phyloP scores from a whole-genome alignment of 2,888 invertebrate species.

The Sthenelais limicola region DNA sequence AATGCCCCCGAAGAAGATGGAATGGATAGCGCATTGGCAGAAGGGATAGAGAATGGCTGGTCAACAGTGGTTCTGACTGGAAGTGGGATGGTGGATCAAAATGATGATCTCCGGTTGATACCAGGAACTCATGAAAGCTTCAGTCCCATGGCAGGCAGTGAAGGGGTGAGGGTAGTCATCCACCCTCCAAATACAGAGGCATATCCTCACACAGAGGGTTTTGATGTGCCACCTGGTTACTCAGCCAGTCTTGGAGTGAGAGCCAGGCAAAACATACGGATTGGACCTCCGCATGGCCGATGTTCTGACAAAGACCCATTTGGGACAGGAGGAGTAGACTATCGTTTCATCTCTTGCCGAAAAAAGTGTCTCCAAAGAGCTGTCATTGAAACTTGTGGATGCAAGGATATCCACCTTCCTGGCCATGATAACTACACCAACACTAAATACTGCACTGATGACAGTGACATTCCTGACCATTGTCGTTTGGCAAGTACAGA shows the following conservation, averaged over 20 bases:
- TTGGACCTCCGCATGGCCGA: conserved; percentile 46
- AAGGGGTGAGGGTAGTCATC: conserved; percentile 47
- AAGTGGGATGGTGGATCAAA: conserved; percentile 48
- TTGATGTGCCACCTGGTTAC: conserved; percentile 46
- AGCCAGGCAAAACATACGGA: conserved; percentile 41
- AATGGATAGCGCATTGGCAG: conserved; percentile 40
- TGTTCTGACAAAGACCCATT: conserved; percentile 43
- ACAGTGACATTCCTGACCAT: conserved; percentile 39
- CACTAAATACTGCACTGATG: conserved; percentile 39
- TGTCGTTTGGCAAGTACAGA: conserved; percentile 26
- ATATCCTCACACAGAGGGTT: conserved; percentile 48
- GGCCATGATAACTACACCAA: conserved; percentile 32
- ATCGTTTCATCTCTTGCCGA: conserved; percentile 45
- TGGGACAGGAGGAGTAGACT: conserved; percentile 11
- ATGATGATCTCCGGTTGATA: conserved; percentile 44
- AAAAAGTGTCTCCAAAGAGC: conserved; percentile 45
- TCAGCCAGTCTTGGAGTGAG: conserved; percentile 47
- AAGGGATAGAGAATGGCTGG: conserved; percentile 49
- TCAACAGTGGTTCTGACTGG: conserved; percentile 46
- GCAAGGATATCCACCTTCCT: conserved; percentile 45
- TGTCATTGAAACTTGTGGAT: conserved; percentile 41
- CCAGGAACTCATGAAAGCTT: conserved; percentile 48
- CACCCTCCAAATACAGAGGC: conserved; percentile 46
- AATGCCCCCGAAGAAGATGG: conserved; percentile 2
- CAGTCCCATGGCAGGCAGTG: conserved; percentile 46